Percentiles rank a stretch among this genome's conserved stretches.
Conservation (phyloP, 1,140 invertebrate genomes). For the Macrostomum lignano region DNA sequence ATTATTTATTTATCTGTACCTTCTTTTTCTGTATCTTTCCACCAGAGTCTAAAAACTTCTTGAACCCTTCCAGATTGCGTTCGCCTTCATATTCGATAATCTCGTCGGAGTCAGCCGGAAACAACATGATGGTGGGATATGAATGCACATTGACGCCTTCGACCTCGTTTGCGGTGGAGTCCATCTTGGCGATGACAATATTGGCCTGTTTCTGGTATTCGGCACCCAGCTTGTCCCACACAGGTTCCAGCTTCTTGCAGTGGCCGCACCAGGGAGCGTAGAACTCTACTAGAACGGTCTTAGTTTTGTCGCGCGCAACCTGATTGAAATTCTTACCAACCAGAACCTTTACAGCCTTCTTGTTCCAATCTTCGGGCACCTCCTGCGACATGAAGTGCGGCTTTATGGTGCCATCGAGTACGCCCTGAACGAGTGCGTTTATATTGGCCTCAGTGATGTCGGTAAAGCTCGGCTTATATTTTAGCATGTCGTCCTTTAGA, state of each 20-base stretch:
- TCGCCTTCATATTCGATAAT: constrained; percentile 39
- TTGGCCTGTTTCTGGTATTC: constrained; percentile 47
- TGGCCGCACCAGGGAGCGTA: constrained; percentile 84
- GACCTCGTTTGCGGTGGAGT: too few relatives aligned
- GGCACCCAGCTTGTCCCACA: constrained; percentile 59
- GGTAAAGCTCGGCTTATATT: constrained; percentile 54
- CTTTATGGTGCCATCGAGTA: constrained; percentile 59
- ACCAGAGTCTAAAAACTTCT: constrained; percentile 4
- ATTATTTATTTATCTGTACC: too few relatives aligned
- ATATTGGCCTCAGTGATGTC: constrained; percentile 47
- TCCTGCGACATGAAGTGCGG: constrained; percentile 57
- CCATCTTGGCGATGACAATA: constrained; percentile 56
- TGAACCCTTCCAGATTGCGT: constrained; percentile 39
- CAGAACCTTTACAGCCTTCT: constrained; percentile 60
- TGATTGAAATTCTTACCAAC: constrained; percentile 71
- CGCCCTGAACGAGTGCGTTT: constrained; percentile 47
- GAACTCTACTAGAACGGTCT: constrained; percentile 79
- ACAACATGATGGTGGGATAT: constrained; percentile 86
- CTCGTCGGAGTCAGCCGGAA: constrained; percentile 30
- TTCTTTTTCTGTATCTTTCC: too few relatives aligned
- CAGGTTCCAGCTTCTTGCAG: constrained; percentile 77
- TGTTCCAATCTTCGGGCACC: constrained; percentile 84
- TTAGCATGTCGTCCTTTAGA: constrained; percentile 75
- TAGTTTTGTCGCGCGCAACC: constrained; percentile 49
- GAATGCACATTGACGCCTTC: constrained; percentile 53